Evolutionary conservation across 2,888 invertebrate genomes (phyloP), one percentile per base, ranked within the genome.

Genomic region (Drosophila meridionalis): DNA sequence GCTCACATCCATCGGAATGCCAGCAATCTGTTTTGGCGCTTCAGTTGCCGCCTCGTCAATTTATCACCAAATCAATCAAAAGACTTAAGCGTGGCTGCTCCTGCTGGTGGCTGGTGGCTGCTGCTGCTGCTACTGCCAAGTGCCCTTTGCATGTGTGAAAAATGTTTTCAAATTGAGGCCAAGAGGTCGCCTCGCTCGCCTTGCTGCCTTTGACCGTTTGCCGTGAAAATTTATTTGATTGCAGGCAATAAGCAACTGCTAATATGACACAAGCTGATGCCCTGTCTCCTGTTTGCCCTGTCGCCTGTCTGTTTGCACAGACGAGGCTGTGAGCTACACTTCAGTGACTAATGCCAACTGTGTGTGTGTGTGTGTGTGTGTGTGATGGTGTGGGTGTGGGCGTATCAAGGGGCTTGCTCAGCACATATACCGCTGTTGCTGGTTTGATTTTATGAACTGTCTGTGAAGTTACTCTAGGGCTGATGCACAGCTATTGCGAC

Each of bases 161-260:
- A 84, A 82, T 87, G 78, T 67, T 78, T 66, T 66, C 69, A 65
- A 76, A 86, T 78, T 62, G 73, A 67, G 78, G 73, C 72, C 73
- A 76, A 75, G 82, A 69, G 80, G 78, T 60, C 75, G 73, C 40
- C 48, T 11, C 14, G 52, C 42, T 60, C 75, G 73, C 40, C 48
- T 11, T n/a, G 52, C 42, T 62, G 78, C 63, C 85, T 87, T 87
- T 87, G 85, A 86, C 87, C 87, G 87, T 66, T 83, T 80, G 76
- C 76, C 83, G 83, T 86, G 89, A 80, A 87, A 87, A 89, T 89
- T 87, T 87, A 89, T 89, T 87, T 87, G 89, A 87, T 87, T 87
- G 89, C 84, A 67, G 65, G 82, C 87, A 78, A 84, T 87, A 87
- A 87, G 87, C 80, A 82, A 86, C 82, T 81, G 73, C 87, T 86